Evolutionary conservation across 2,113 vertebrate species (phyloP).

Genomic region (Monopterus albus): DNA sequence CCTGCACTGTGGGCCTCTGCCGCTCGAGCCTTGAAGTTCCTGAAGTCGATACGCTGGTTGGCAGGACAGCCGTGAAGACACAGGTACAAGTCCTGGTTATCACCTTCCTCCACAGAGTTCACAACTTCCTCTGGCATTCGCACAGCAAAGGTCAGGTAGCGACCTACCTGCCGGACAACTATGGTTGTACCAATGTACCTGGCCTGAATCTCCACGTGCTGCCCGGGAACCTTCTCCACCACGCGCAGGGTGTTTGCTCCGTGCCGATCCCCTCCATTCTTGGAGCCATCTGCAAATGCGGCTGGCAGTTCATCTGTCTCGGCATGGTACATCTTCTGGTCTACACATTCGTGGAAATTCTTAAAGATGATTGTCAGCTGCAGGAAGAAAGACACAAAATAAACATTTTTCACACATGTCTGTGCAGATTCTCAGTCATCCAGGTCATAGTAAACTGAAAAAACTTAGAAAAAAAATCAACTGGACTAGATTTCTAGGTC

Average conservation of each 20-base stretch:
- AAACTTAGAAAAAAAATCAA: no score
- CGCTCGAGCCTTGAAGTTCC: conserved; percentile 77
- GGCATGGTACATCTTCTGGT: conserved; percentile 96
- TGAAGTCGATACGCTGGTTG: conserved; percentile 94
- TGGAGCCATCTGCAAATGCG: conserved; percentile 93
- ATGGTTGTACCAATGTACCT: conserved; percentile 97
- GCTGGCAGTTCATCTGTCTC: conserved; percentile 94
- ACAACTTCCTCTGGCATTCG: conserved; percentile 97
- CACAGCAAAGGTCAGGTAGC: conserved; percentile 94
- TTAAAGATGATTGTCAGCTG: conserved; percentile 99
- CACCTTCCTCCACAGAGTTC: conserved; percentile 90
- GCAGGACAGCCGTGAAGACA: conserved; percentile 94
- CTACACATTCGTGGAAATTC: conserved; percentile 96
- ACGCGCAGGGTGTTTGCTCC: conserved; percentile 92
- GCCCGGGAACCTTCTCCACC: conserved; percentile 92
- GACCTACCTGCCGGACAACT: conserved; percentile 94
- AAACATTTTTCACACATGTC: no score
- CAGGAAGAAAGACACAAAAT: neutral
- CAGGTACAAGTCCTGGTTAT: conserved; percentile 94
- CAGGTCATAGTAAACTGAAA: no score
- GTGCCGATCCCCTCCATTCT: conserved; percentile 92
- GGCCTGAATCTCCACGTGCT: conserved; percentile 96
- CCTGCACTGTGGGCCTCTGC: conserved; percentile 68
- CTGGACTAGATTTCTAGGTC: no score
- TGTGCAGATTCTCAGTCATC: no score